Evolutionary conservation across 2,797 vertebrate species (phyloP), one percentile per base, ranked within the genome.

Genomic region (Tokudaia muenninki): DNA sequence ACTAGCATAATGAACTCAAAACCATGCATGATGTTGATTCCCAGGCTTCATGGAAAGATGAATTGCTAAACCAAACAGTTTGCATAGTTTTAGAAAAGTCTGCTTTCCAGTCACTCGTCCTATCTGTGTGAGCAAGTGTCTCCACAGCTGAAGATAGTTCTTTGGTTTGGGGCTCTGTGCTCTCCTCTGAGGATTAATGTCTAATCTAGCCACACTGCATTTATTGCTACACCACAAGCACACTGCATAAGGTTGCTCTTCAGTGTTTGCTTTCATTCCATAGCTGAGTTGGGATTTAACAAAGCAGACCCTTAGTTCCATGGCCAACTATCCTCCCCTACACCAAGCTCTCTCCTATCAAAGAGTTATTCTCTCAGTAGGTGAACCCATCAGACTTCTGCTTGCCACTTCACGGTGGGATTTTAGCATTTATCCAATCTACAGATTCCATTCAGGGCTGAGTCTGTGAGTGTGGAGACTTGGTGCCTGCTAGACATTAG

Each of bases 1-100:
- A 55, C 34, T 74, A 94, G 91, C 72, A 75, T 41, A 86, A 34
- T 72, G 41, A 96, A 78, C 50, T 65, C 61, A 83, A 97, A 74
- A 6, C 31, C 34, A 82, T 44, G n/a, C 17, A 34, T n/a, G 47
- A 67, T 65, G 78, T 44, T 94, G 50, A 21, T 88, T 87, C 86
- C 74, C 50, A 72, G 41, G 44, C 78, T 72, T 67, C 93, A 92
- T 10, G 63, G 50, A 87, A 75, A 93, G n/a, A 65, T 80, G 17
- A 89, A n/a, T 65, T 87, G 77, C 89, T 78, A 88, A 84, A 24
- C 47, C 41, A 87, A 92, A 83, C 47, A 55, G 34, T 41, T 34
- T 70, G 2, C 47, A 24, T 61, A 24, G 24, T 91, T 31, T 91
- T 44, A 80, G 77, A 87, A 96, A 96, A 90, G 57, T 31, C 41